A percentile compares a stretch with the other conserved stretches of the same genome.
These are phyloP conservation scores for Orius insidiosus DNA, from an alignment of 1,140 invertebrate genomes.

Conservation along the genomic window DNA sequence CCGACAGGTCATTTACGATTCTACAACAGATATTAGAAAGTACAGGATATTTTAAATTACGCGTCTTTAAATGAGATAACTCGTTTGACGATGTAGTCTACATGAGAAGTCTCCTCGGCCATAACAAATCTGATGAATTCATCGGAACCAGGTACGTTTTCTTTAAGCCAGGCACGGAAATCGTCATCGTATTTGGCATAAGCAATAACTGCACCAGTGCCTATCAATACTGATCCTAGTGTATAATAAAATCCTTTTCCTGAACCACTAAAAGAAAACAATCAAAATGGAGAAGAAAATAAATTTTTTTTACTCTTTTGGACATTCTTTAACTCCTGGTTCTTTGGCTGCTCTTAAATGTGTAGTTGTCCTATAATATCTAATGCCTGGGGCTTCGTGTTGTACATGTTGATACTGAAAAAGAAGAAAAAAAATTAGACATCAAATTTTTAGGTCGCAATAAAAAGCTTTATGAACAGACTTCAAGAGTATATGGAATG, in stretches of 20 bases:
- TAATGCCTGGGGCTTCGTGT: no score
- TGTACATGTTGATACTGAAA: no score
- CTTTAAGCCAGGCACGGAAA: conserved; percentile 41
- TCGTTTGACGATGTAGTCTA: conserved; percentile 24
- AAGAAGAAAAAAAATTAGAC: no score
- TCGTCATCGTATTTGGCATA: conserved; percentile 51
- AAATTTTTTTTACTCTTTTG: conserved; percentile 3
- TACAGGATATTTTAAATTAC: conserved; percentile 21
- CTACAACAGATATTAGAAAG: conserved; percentile 18
- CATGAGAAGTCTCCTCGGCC: conserved; percentile 41
- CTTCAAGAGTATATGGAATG: no score
- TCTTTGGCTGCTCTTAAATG: no score
- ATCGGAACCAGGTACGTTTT: conserved; percentile 47
- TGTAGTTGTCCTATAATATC: no score
- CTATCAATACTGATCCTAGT: conserved; percentile 35
- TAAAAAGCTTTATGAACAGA: no score
- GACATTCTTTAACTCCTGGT: conserved; percentile 9
- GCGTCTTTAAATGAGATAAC: conserved; percentile 23
- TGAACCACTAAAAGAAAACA: conserved; percentile 10
- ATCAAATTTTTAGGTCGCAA: no score
- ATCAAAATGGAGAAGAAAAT: not conserved
- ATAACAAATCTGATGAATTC: conserved; percentile 44
- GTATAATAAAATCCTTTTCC: conserved; percentile 15
- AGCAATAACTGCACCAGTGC: conserved; percentile 27
- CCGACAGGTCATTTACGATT: conserved; percentile 13